Evolutionary conservation across 2,113 vertebrate genomes (phyloP), one percentile per base, ranked within the genome.

Genomic region (Notothenia rossii): DNA sequence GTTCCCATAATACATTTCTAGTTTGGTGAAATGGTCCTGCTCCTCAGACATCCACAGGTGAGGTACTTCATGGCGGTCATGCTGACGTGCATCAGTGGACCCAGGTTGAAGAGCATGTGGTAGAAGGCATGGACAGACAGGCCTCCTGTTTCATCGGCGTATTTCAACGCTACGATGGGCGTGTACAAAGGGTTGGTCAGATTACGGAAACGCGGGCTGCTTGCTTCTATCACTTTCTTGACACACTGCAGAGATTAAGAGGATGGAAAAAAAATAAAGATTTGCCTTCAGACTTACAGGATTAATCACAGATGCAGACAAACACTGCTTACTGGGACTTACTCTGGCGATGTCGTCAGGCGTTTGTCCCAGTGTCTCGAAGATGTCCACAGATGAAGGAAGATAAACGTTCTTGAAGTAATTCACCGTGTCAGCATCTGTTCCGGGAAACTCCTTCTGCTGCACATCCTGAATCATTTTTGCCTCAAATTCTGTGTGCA

Each of bases 31-130:
- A 94, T 48, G 0, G 93, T 89, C 25, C 87, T 77, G 72, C 82
- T 93, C 85, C 87, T 91, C 82, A 94, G 91, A 79, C 96, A 96
- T 66, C 95, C 95, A 88, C 95, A 97, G 71, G 95, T 94, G 63
- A 97, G 88, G 76, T 93, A 93, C 89, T 96, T 96, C 89, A 97
- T 94, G 58, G 91, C 90, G 3, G 92, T 95, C 84, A 96, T 85
- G 85, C 93, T 90, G 72, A 96, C 59, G 55, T 94, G 95, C 94
- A 97, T 96, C 53, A 97, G 70, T 66, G 95, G 90, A 58, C 96
- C 95, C 70, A 97, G 84, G 86, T 95, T 96, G 77, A 96, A 97
- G 73, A 97, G 94, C 95, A 96, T 96, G 91, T 97, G 95, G 90
- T 97, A 96, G 91, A 97, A 96, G 68, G 88, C 94, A 7, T 94